These are phyloP conservation scores for Hirtodrosophila alboralis DNA, from an alignment of 2,888 invertebrate genomes.

Conservation along the genomic window DNA sequence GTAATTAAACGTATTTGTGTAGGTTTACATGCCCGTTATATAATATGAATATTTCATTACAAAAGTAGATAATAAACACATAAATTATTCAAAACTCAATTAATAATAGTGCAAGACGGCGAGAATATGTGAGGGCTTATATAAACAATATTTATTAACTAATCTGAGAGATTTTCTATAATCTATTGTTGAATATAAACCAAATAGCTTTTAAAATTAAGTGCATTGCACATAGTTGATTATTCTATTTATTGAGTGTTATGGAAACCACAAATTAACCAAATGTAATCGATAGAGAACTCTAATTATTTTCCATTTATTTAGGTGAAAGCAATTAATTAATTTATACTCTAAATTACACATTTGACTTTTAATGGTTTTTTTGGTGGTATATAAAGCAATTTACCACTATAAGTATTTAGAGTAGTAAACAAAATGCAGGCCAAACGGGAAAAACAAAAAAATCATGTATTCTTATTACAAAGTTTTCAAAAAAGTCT, in stretches of 20 bases:
- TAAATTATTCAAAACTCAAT: too few species aligned
- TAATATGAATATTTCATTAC: too few species aligned
- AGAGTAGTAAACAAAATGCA: conserved; percentile 24
- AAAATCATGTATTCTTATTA: conserved; percentile 28
- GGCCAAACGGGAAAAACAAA: conserved; percentile 5
- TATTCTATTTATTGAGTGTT: conserved; percentile 8
- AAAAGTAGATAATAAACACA: too few species aligned
- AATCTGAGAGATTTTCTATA: conserved; percentile 3
- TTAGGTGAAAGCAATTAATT: conserved; percentile 33
- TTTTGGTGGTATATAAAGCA: not conserved
- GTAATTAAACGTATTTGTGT: too few species aligned
- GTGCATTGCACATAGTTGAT: conserved; percentile 2
- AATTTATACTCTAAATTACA: conserved; percentile 10
- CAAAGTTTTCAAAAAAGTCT: conserved; percentile 53
- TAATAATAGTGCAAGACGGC: too few species aligned
- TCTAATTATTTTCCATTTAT: conserved; percentile 29
- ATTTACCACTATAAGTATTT: too few species aligned
- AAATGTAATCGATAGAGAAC: conserved; percentile 27
- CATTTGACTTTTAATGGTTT: conserved; percentile 2
- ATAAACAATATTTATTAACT: too few species aligned
- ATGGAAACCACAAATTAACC: conserved; percentile 40
- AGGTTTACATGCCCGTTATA: too few species aligned
- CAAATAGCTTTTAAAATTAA: too few species aligned
- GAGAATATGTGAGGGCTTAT: too few species aligned
- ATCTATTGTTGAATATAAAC: too few species aligned